phyloP scores from a whole-genome alignment of 2,888 invertebrate species.

The Seira ritae region DNA sequence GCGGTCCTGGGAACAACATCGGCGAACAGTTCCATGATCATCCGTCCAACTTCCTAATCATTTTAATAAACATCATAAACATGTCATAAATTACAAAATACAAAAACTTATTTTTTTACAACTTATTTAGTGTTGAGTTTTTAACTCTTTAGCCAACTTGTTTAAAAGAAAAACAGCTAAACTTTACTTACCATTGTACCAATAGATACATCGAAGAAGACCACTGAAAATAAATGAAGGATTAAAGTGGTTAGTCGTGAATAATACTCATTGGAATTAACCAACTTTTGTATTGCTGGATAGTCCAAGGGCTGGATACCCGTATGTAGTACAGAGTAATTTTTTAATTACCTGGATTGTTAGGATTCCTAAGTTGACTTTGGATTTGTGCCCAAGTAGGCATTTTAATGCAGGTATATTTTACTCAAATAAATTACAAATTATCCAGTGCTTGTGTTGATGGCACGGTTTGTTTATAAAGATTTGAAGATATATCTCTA shows the following conservation, averaged over 20 bases:
- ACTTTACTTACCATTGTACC: conserved; percentile 87
- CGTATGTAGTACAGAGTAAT: too few relatives aligned
- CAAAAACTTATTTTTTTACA: too few relatives aligned
- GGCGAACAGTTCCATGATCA: conserved; percentile 98
- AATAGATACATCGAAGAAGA: conserved; percentile 98
- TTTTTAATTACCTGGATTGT: conserved; percentile 83
- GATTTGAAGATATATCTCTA: too few relatives aligned
- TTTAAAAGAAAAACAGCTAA: not conserved
- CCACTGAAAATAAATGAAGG: conserved; percentile 79
- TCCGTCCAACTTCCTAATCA: conserved; percentile 95
- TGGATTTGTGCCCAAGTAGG: conserved; percentile 97
- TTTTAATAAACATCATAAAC: not conserved
- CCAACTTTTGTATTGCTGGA: too few relatives aligned
- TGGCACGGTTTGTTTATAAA: too few relatives aligned
- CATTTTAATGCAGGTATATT: conserved; percentile 81
- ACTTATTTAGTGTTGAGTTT: too few relatives aligned
- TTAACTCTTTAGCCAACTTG: too few relatives aligned
- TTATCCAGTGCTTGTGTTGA: too few relatives aligned
- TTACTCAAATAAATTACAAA: too few relatives aligned
- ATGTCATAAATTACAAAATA: not conserved
- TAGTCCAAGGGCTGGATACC: too few relatives aligned
- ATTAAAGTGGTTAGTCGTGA: not conserved
- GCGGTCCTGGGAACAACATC: conserved; percentile 97
- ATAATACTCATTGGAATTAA: too few relatives aligned
- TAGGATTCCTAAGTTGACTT: conserved; percentile 90